Percentiles rank a stretch among this genome's conserved stretches.
These are phyloP conservation scores for Psophia crepitans DNA, from an alignment of 2,113 vertebrate genomes.

Conservation along the genomic window DNA sequence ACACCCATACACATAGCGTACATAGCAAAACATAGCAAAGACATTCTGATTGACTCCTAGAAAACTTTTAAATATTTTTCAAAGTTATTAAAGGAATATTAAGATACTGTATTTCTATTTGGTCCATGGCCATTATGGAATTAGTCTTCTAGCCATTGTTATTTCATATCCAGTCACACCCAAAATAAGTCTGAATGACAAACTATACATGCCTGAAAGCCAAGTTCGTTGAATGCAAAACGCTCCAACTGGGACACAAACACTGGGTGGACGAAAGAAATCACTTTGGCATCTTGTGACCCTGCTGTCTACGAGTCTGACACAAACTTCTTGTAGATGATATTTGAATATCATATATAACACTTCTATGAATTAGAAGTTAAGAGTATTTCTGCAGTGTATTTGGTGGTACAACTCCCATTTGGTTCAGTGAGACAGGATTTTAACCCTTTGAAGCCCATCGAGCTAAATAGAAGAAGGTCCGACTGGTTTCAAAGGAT, in stretches of 20 bases:
- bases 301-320: not conserved
- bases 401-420: not conserved
- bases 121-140: not conserved
- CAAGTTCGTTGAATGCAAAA: not conserved
- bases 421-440: not conserved
- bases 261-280: not conserved
- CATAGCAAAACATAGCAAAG: not conserved
- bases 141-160: constrained; percentile 22
- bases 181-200: not conserved
- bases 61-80: not conserved
- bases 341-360: not conserved
- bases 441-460: not conserved
- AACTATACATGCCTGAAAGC: not conserved
- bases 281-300: not conserved
- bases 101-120: constrained; percentile 8
- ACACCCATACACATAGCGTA: not conserved
- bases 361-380: not conserved
- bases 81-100: not conserved
- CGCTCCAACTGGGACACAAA: fast-evolving
- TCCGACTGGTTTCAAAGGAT: not conserved
- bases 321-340: not conserved
- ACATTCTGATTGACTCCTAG: not conserved
- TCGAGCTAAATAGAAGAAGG: not conserved
- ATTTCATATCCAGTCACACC: constrained; percentile 1
- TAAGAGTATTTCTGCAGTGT: not conserved